Evolutionary conservation across 1,140 invertebrate species (phyloP).

Genomic region (Bombus difficillimus): DNA sequence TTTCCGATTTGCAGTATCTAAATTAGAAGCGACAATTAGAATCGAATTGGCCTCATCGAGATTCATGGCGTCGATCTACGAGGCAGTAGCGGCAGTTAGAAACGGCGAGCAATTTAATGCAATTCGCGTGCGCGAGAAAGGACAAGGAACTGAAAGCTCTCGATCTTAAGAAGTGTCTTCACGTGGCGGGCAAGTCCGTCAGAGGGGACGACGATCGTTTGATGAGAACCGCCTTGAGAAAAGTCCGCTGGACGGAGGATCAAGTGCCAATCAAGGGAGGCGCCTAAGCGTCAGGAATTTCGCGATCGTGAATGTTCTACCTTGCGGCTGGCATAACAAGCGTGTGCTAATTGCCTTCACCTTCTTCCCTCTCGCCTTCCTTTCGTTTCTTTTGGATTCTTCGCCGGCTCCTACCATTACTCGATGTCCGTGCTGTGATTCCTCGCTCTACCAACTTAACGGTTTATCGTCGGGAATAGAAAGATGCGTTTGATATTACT

Average conservation of each 20-base stretch:
- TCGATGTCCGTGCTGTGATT: constrained; percentile 21
- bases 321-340: constrained; percentile 68
- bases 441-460: constrained; percentile 23
- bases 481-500: neutral
- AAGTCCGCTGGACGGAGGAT: constrained; percentile 18
- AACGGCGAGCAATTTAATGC: constrained; percentile 3
- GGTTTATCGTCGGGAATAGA: neutral
- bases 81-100: neutral
- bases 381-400: constrained; percentile 4
- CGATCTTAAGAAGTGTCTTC: constrained; percentile 43
- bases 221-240: constrained; percentile 59
- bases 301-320: constrained; percentile 54
- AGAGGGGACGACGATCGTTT: constrained; percentile 44
- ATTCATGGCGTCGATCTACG: neutral
- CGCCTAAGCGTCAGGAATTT: constrained; percentile 67
- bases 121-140: constrained; percentile 16
- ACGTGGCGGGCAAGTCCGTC: constrained; percentile 17
- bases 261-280: constrained; percentile 71
- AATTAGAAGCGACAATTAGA: neutral
- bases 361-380: neutral
- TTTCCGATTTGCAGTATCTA: neutral
- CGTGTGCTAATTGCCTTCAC: constrained; percentile 72
- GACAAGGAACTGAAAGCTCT: neutral
- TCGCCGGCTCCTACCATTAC: constrained; percentile 48
- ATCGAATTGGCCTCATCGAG: neutral